Percentiles rank a stretch among this genome's conserved stretches.
Evolutionary conservation across 1,140 invertebrate genomes (phyloP).

Genomic region (Drepana arcuata): DNA sequence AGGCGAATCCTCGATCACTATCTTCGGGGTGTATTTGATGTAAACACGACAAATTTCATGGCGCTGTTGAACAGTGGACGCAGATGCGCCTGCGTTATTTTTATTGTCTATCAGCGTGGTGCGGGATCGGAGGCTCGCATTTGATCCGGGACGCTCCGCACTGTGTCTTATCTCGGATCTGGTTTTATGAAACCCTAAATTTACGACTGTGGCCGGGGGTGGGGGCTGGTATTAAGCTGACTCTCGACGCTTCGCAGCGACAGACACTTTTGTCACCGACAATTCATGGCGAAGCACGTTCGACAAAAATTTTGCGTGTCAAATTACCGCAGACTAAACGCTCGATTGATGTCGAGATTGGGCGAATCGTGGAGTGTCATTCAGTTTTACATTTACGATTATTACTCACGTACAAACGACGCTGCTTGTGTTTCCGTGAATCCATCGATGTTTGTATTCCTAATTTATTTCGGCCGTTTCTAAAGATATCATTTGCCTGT

Average conservation of each 20-base stretch:
- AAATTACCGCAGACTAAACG: constrained; percentile 32
- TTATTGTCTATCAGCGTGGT: constrained; percentile 54
- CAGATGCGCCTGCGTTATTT: constrained; percentile 62
- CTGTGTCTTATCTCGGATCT: constrained; percentile 70
- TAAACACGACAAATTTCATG: constrained; percentile 66
- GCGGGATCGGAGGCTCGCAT: constrained; percentile 49
- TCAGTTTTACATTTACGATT: constrained; percentile 14
- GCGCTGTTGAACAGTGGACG: constrained; percentile 37
- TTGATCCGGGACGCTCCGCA: constrained; percentile 63
- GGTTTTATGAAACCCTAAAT: constrained; percentile 72
- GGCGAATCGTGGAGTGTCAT: constrained; percentile 27
- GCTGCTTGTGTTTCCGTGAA: no score
- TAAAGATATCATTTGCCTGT: no score
- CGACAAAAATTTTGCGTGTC: constrained; percentile 55
- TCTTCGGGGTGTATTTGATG: constrained; percentile 56
- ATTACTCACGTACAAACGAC: constrained; percentile 8
- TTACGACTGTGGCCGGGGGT: constrained; percentile 64
- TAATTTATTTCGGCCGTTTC: no score
- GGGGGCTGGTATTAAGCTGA: constrained; percentile 53
- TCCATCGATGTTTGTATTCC: no score
- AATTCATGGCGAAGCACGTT: constrained; percentile 61
- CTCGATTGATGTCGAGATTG: constrained; percentile 40
- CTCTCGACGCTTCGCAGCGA: constrained; percentile 45
- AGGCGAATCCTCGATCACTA: constrained; percentile 54
- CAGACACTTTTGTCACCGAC: constrained; percentile 64